These are phyloP conservation scores for Leuciscus idus DNA, from an alignment of 2,113 vertebrate species.

Conservation along the genomic window DNA sequence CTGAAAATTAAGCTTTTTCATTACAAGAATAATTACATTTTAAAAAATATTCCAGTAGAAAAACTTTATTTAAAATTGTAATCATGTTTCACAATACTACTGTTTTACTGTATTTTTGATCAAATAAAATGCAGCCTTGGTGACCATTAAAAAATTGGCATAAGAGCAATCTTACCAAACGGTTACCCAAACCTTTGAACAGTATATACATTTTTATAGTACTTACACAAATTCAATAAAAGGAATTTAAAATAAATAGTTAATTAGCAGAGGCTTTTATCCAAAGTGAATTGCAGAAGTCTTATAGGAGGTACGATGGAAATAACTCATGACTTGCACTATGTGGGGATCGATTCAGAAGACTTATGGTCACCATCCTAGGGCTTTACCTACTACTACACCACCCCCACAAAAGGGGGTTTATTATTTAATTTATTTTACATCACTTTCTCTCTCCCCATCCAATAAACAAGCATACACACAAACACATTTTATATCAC, in stretches of 20 bases:
- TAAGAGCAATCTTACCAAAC: background rate
- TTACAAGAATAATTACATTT: too few species aligned
- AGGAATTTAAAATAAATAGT: background rate
- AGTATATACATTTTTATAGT: background rate
- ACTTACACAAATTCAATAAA: background rate
- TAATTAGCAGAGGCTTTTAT: conserved; percentile 14
- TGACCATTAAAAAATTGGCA: background rate
- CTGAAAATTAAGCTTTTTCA: too few species aligned
- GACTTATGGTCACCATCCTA: background rate
- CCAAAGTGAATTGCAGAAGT: background rate
- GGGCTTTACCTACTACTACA: background rate
- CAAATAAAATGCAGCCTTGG: background rate
- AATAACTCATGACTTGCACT: background rate
- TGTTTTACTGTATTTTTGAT: too few species aligned
- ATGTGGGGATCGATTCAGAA: background rate
- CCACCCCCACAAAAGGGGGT: background rate
- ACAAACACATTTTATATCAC: background rate
- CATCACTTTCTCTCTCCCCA: background rate
- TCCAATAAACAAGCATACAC: background rate
- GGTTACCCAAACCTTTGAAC: background rate
- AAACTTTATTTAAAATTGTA: too few species aligned
- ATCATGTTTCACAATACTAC: too few species aligned
- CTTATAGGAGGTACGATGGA: background rate
- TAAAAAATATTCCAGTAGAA: too few species aligned
- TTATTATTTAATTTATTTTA: background rate